A percentile compares a stretch with the other conserved stretches of the same genome.
Conservation (phyloP, 2,888 invertebrate species). For the Tipula confusa region DNA sequence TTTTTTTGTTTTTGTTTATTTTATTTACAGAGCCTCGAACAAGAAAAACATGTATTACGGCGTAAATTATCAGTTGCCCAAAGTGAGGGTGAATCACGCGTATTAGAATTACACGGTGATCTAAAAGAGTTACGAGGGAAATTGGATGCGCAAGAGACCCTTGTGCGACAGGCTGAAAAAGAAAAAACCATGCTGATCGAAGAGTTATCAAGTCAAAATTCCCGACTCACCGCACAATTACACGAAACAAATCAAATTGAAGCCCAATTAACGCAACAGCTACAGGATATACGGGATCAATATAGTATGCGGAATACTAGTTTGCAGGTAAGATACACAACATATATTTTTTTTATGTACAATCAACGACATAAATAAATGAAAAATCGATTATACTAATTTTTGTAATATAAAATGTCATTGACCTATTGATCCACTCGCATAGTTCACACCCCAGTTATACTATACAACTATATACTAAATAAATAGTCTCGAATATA, state of each 20-base stretch:
- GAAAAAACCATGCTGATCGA: conserved; percentile 77
- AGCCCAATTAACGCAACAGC: conserved; percentile 72
- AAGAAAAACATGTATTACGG: conserved; percentile 84
- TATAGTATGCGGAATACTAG: conserved; percentile 74
- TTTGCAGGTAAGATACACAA: conserved; percentile 54
- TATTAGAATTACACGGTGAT: conserved; percentile 85
- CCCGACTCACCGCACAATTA: conserved; percentile 76
- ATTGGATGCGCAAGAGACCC: conserved; percentile 59
- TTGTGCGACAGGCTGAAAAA: conserved; percentile 56
- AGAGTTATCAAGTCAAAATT: conserved; percentile 85
- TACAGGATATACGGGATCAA: conserved; percentile 78
- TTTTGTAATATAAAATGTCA: neutral
- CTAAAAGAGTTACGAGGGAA: conserved; percentile 73
- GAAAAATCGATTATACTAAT: neutral
- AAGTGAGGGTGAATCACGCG: conserved; percentile 82
- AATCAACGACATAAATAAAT: neutral
- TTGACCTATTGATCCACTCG: conserved; percentile 5
- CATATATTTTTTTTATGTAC: neutral
- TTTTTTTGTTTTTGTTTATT: neutral
- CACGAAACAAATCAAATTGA: conserved; percentile 78
- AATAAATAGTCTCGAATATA: neutral
- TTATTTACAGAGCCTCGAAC: conserved; percentile 79
- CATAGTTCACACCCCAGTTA: neutral
- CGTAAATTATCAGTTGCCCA: conserved; percentile 79
- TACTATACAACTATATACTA: neutral